Evolutionary conservation across 2,888 invertebrate genomes (phyloP), one percentile per base, ranked within the genome.

Genomic region (Agrotis puta): DNA sequence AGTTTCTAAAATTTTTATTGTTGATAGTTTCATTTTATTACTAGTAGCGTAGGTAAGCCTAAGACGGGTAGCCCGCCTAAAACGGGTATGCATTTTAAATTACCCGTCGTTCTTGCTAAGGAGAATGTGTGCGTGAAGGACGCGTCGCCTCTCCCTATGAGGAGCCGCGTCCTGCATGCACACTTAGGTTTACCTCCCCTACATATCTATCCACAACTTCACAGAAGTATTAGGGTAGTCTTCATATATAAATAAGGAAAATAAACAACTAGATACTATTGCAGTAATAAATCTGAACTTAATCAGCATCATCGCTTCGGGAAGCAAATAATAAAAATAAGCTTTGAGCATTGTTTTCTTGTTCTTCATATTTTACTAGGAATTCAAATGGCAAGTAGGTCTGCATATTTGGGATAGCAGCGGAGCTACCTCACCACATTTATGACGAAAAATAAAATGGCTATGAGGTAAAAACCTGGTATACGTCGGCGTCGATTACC

Each of bases 201-300:
- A 65, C 66, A 39, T 20, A 27, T 65, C 13, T 54, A 56, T 54
- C 48, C 11, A 45, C 24, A 50, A 57, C 77, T 72, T 73, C 77
- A 77, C 77, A 70, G 72, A 77, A 73, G 72, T 70, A 77, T 57
- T 57, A 77, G 56, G n/a, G 20, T 56, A 27, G 18, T 45, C 7
- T 7, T 5, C 11, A 50, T 45, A 50, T 45, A 24, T 18, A 22
- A 33, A 50, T 57, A 77, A 33, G 50, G 57, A 20, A 33, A 57
- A 22, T 13, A 54, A n/a, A 57, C n/a, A 48, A 56, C 33, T 18
- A 7, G 7, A 33, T 13, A 75, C 18, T 27, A 53, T 22, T 56
- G 16, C 13, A 56, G 33, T 14, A 69, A 77, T 70, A 50, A 77
- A 77, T 57, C 20, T 20, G 24, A 68, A 33, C 48, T n/a, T 48